phyloP scores from a whole-genome alignment of 2,797 vertebrate genomes.

The Labroides dimidiatus region DNA sequence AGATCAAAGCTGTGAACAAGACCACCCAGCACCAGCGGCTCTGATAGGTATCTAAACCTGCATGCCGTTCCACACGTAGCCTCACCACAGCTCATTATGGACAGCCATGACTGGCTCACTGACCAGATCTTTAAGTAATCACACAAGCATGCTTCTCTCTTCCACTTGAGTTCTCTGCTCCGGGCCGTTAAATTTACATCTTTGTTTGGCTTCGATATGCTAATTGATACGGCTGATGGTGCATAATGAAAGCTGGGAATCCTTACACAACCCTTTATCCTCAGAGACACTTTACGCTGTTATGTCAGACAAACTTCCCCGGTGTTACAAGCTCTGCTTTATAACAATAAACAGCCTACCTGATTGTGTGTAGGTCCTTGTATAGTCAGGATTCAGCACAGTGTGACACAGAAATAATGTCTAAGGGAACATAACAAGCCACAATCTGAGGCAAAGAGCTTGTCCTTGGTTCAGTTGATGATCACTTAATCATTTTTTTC shows the following conservation, averaged over 20 bases:
- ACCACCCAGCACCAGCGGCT: slow-evolving; percentile 13
- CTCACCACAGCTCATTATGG: slow-evolving; percentile 57
- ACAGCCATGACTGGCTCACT: slow-evolving; percentile 18
- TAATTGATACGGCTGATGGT: slow-evolving; percentile 28
- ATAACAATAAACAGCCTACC: background rate
- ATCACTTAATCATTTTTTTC: background rate
- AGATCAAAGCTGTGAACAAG: slow-evolving; percentile 44
- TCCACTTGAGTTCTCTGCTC: slow-evolving; percentile 5
- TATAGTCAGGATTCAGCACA: background rate
- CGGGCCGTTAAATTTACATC: slow-evolving; percentile 43
- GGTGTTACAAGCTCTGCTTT: background rate
- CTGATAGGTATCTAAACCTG: slow-evolving; percentile 56
- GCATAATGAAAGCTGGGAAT: slow-evolving; percentile 20
- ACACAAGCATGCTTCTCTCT: background rate
- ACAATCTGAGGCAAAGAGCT: background rate
- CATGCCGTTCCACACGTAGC: slow-evolving; percentile 67
- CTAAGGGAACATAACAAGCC: background rate
- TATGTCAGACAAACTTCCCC: background rate
- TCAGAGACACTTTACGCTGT: background rate
- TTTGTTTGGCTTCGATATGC: slow-evolving; percentile 48
- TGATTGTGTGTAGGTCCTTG: background rate
- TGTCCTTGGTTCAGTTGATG: too few relatives aligned
- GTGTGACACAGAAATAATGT: background rate
- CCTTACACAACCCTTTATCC: slow-evolving; percentile 6
- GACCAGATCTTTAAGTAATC: slow-evolving; percentile 35